A percentile compares a stretch with the other conserved stretches of the same genome.
Evolutionary conservation across 1,140 invertebrate genomes (phyloP).

Genomic region (Harpegnathos saltator): DNA sequence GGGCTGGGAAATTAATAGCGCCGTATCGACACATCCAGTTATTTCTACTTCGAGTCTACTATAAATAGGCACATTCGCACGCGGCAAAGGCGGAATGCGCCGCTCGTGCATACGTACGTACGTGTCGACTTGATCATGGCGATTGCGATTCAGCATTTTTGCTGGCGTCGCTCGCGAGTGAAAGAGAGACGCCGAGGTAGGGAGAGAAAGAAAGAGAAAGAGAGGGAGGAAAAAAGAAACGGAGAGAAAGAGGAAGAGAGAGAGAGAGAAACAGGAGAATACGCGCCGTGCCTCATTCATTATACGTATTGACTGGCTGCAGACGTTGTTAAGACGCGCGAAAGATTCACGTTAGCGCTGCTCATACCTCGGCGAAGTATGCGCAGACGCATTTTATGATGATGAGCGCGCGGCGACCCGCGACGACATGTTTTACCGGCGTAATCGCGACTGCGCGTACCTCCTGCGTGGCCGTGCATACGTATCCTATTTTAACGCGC

Average conservation of each 20-base stretch:
- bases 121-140: conserved; percentile 14
- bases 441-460: conserved; percentile 3
- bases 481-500: background rate
- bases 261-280: too few relatives aligned
- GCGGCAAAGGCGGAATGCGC: conserved; percentile 15
- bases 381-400: conserved; percentile 29
- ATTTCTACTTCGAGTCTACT: conserved; percentile 45
- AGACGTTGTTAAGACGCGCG: conserved; percentile 28
- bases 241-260: too few relatives aligned
- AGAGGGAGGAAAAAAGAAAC: too few relatives aligned
- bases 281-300: conserved; percentile 37
- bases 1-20: conserved; percentile 42
- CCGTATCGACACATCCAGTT: conserved; percentile 50
- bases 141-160: conserved; percentile 41
- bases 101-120: conserved; percentile 8
- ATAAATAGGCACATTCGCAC: conserved; percentile 29
- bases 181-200: too few relatives aligned
- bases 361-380: background rate
- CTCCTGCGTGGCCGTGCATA: too few relatives aligned
- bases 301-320: conserved; percentile 25
- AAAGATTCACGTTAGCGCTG: conserved; percentile 1
- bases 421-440: conserved; percentile 8
- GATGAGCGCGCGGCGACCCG: conserved; percentile 7
- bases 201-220: too few relatives aligned
- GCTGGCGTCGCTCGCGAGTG: background rate